A percentile compares a stretch with the other conserved stretches of the same genome.
Evolutionary conservation across 2,797 vertebrate genomes (phyloP).

Genomic region (Galago senegalensis): DNA sequence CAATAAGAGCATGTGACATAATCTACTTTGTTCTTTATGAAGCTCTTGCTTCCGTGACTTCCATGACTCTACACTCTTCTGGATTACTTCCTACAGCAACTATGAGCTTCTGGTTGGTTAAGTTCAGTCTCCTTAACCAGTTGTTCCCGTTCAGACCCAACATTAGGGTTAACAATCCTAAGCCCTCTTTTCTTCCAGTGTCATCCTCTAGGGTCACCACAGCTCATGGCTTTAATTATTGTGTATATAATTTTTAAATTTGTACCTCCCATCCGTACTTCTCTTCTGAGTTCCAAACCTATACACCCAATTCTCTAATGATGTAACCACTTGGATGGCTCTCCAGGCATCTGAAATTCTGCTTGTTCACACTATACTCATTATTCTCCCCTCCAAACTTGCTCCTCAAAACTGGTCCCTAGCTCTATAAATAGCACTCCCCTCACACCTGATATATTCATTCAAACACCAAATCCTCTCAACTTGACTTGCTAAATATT

Average conservation of each 20-base stretch:
- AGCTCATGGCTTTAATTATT: constrained; percentile 9
- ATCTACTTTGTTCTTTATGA: background rate
- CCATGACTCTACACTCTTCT: background rate
- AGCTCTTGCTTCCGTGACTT: background rate
- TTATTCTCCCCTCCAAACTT: background rate
- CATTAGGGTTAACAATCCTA: background rate
- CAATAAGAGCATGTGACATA: background rate
- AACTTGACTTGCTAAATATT: background rate
- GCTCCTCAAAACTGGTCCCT: background rate
- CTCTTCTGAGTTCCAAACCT: constrained; percentile 27
- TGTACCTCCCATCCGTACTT: background rate
- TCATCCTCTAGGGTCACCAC: background rate
- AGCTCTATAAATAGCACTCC: background rate
- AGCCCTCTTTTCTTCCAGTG: background rate
- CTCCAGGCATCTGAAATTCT: background rate
- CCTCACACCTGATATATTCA: background rate
- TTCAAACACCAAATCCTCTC: background rate
- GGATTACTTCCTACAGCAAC: background rate
- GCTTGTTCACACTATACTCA: background rate
- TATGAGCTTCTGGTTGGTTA: background rate
- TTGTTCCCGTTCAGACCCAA: background rate
- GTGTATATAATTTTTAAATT: constrained; percentile 25
- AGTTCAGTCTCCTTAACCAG: background rate
- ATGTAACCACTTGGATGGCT: background rate
- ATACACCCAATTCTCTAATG: background rate